A percentile compares a stretch with the other conserved stretches of the same genome.
Conservation (phyloP, 2,113 vertebrate genomes). For the Urocolius indicus region DNA sequence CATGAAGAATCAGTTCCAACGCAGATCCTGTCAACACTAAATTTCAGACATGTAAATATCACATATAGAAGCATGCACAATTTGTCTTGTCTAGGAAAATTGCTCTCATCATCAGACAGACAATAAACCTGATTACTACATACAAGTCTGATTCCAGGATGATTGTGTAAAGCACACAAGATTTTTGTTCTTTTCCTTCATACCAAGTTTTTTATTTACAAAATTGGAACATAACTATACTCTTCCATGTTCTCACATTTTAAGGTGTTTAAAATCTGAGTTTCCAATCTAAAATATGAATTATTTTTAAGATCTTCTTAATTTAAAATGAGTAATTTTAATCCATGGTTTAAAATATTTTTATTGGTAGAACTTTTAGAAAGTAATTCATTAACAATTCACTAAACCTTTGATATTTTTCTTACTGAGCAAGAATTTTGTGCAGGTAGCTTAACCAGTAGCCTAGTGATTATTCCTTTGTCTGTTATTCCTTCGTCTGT, state of each 20-base stretch:
- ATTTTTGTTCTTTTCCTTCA: not conserved
- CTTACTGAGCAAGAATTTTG: not conserved
- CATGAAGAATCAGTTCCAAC: not conserved
- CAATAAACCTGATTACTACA: not conserved
- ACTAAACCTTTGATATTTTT: not conserved
- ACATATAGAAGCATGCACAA: not conserved
- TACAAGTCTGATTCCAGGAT: not conserved
- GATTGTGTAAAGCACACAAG: not conserved
- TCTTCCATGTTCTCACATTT: not conserved
- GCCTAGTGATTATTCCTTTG: not conserved
- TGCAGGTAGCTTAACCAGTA: not conserved
- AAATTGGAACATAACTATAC: not conserved
- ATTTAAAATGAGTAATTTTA: not conserved
- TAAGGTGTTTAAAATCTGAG: not conserved
- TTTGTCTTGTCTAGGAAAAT: not conserved
- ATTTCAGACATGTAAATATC: not conserved
- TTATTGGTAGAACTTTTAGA: not conserved
- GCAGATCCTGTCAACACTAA: not conserved
- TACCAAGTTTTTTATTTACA: not conserved
- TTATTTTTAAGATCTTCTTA: not conserved
- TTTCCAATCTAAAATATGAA: not conserved
- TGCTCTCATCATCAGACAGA: not conserved
- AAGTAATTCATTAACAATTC: not conserved
- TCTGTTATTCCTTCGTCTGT: not conserved
- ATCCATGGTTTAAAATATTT: not conserved